Evolutionary conservation across 2,888 invertebrate genomes (phyloP).

Genomic region (Athetis lepigone): DNA sequence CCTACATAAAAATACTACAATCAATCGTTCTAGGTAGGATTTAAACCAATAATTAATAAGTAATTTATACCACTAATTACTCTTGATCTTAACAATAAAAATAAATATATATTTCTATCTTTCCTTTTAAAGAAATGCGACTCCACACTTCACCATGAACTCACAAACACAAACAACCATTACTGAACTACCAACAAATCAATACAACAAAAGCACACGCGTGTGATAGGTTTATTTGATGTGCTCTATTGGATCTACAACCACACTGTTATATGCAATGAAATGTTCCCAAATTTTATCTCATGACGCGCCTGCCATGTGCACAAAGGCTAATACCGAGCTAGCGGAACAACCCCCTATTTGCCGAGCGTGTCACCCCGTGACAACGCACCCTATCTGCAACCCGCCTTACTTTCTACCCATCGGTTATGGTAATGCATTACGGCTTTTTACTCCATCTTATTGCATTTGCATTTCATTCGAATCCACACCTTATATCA

Average conservation of each 20-base stretch:
- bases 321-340: conserved; percentile 70
- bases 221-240: conserved; percentile 4
- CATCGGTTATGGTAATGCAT: conserved; percentile 75
- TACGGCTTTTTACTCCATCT: conserved; percentile 61
- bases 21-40: background rate
- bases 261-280: conserved; percentile 13
- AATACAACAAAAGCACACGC: background rate
- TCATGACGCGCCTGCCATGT: conserved; percentile 68
- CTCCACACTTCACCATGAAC: too few species aligned
- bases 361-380: conserved; percentile 70
- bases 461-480: conserved; percentile 33
- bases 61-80: too few species aligned
- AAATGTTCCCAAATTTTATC: conserved; percentile 50
- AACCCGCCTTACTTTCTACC: conserved; percentile 75
- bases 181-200: background rate
- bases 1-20: background rate
- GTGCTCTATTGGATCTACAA: conserved; percentile 30
- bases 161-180: too few species aligned
- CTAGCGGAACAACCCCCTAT: conserved; percentile 66
- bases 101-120: too few species aligned
- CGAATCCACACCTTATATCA: conserved; percentile 16
- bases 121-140: too few species aligned
- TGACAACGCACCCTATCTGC: conserved; percentile 70
- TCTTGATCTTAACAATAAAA: too few species aligned
- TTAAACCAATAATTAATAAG: too few species aligned